These are phyloP conservation scores for Heliconius ismenius DNA, from an alignment of 2,888 invertebrate genomes.

Conservation along the genomic window DNA sequence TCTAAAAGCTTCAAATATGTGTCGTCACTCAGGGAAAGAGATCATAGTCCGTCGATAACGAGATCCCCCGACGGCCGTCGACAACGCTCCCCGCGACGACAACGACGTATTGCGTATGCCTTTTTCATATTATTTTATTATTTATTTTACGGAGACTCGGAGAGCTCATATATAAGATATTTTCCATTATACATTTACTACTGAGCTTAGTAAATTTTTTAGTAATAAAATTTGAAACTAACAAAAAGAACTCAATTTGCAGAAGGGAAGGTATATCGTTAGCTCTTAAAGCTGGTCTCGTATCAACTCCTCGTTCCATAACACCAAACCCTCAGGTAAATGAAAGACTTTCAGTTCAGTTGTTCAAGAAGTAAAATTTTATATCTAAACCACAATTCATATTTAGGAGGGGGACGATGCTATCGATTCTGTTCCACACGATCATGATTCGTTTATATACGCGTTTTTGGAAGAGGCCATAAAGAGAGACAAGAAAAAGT, in stretches of 20 bases:
- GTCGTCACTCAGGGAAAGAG: slow-evolving; percentile 39
- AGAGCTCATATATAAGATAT: not conserved
- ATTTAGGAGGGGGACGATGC: slow-evolving; percentile 54
- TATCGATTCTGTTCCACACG: slow-evolving; percentile 56
- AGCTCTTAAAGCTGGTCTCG: slow-evolving; percentile 69
- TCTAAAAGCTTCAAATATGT: not conserved
- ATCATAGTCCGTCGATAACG: slow-evolving; percentile 59
- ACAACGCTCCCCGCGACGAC: slow-evolving; percentile 59
- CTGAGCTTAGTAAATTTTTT: not conserved
- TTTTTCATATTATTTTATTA: not conserved
- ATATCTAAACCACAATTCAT: not conserved
- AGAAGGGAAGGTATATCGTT: slow-evolving; percentile 68
- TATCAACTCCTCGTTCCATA: slow-evolving; percentile 65
- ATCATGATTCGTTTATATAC: slow-evolving; percentile 72
- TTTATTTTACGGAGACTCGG: not conserved
- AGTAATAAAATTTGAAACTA: not conserved
- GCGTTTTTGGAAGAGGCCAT: slow-evolving; percentile 73
- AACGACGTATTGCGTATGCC: slow-evolving; percentile 58
- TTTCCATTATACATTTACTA: not conserved
- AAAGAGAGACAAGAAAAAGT: slow-evolving; percentile 73
- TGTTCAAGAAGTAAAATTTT: not conserved
- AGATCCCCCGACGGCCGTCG: slow-evolving; percentile 49
- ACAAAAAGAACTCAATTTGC: slow-evolving; percentile 28
- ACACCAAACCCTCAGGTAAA: slow-evolving; percentile 61
- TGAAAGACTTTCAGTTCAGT: not conserved